Base-by-base conservation (phyloP, 2,888 invertebrate genomes). In the Pyrgus malvae region DNA sequence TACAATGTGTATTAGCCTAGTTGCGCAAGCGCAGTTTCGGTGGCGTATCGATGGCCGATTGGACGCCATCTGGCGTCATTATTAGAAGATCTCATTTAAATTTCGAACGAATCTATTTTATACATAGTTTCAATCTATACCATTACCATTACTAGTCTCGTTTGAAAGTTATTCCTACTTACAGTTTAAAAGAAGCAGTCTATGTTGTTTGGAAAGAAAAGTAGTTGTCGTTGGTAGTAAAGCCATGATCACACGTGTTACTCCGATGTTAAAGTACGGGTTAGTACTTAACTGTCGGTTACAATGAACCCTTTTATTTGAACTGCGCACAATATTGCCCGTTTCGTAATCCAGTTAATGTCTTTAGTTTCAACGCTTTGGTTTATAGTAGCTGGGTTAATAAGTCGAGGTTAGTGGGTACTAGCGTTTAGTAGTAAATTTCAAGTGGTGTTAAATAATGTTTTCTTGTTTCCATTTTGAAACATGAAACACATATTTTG, bases 11-110 rank as follows among this genome's bases (percentile, higher is more conserved):
- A 63, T 3, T 14, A 45, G 19, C 35, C 38, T 33, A 55, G 64
- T 76, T 78, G 73, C 74, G 76, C 68, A 78, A 77, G 62, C 68
- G 67, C 70, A 68, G 67, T 65, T 67, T 68, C 67, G 62, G 70
- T 68, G 66, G 68, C 68, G 68, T 70, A 69, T 69, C 66, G 70
- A 65, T 64, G 65, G 61, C 46, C 63, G 66, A 76, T 76, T 72
- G 70, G 66, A 66, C 64, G 65, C 67, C 80, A 80, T 78, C 76
- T 80, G 79, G 78, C 68, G 62, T 60, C 66, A 61, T 56, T 60
- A 58, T 54, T 44, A 53, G 42, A 48, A 21, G 45, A 53, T 40
- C 56, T 56, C 31, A 44, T 46, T 59, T 53, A 14, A 42, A 14
- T 40, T 14, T 21, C 19, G 38, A 51, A 42, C 45, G 21, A 29